Evolutionary conservation across 2,888 invertebrate species (phyloP).

Genomic region (Dugesia japonica): DNA sequence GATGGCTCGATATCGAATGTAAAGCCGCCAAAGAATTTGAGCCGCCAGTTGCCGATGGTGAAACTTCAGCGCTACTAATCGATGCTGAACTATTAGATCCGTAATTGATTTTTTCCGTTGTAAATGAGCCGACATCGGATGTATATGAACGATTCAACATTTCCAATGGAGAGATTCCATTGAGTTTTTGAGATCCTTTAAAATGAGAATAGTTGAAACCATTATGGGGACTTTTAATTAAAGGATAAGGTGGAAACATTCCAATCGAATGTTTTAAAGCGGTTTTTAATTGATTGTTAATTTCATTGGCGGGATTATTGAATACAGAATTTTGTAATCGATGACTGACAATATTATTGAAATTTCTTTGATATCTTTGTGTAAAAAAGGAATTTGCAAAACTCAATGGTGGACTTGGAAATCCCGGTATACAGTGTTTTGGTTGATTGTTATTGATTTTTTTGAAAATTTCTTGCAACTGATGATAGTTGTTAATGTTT

Average conservation of each 20-base stretch:
- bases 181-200: not conserved
- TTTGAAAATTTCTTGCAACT: not conserved
- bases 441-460: not conserved
- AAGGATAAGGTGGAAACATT: constrained; percentile 8
- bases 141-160: not conserved
- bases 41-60: not conserved
- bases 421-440: not conserved
- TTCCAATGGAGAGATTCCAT: not conserved
- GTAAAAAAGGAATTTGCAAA: not conserved
- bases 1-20: not conserved
- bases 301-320: not conserved
- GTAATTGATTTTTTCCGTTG: constrained; percentile 4
- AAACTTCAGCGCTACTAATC: not conserved
- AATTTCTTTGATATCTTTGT: not conserved
- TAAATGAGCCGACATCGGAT: not conserved
- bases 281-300: not conserved
- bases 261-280: not conserved
- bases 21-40: not conserved
- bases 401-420: constrained; percentile 10
- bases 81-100: constrained; percentile 23
- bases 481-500: not conserved
- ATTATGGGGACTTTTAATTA: not conserved
- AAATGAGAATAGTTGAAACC: not conserved
- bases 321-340: not conserved
- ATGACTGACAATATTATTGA: not conserved